Evolutionary conservation across 1,140 invertebrate species (phyloP).

Genomic region (Scaptodrosophila lebanonensis): DNA sequence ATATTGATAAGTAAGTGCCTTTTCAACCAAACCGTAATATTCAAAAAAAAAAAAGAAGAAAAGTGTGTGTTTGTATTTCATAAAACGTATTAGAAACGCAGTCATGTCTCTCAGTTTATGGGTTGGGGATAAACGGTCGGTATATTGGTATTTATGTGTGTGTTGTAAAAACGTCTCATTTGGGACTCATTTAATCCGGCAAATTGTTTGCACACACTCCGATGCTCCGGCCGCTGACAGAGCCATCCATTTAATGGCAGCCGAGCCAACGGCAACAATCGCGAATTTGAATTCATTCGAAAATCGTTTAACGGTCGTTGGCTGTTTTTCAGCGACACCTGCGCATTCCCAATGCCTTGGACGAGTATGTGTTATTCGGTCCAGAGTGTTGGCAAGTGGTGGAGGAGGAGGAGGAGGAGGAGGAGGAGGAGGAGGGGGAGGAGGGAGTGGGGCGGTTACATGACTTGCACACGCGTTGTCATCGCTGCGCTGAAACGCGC

Average conservation of each 20-base stretch:
- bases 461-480: conserved; percentile 50
- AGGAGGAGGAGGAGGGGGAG: conserved; percentile 15
- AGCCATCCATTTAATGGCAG: conserved; percentile 12
- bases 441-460: conserved; percentile 5
- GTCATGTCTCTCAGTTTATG: too few relatives aligned
- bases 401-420: background rate
- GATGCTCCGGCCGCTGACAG: conserved; percentile 2
- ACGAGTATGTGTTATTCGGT: too few relatives aligned
- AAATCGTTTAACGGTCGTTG: conserved; percentile 65
- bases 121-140: too few relatives aligned
- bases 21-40: too few relatives aligned
- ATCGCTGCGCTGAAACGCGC: conserved; percentile 7
- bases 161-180: conserved; percentile 66
- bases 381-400: conserved; percentile 5
- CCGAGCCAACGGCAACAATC: conserved; percentile 39
- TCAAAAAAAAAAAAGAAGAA: background rate
- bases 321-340: conserved; percentile 58
- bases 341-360: conserved; percentile 53
- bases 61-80: conserved; percentile 11
- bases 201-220: conserved; percentile 61
- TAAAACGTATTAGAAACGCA: conserved; percentile 22
- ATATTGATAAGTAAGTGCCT: too few relatives aligned
- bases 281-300: conserved; percentile 71
- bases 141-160: conserved; percentile 56
- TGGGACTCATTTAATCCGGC: conserved; percentile 69